These are phyloP conservation scores for Omphaloscelis lunosa DNA, from an alignment of 2,888 invertebrate genomes.

Conservation along the genomic window DNA sequence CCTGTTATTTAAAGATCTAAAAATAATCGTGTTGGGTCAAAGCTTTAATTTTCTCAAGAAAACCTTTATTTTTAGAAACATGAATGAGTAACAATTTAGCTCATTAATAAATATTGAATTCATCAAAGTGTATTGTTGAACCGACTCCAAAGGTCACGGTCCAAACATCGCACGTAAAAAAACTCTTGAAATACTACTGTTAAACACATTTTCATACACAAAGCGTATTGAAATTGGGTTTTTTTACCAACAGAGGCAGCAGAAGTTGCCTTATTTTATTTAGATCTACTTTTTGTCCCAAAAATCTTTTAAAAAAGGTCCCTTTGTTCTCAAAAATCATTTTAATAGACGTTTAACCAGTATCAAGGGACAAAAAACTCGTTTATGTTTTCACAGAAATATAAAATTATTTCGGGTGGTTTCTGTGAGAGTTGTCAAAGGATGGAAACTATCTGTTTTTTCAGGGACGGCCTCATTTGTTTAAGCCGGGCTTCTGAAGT, in stretches of 20 bases:
- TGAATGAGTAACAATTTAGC: not conserved
- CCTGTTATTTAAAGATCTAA: not conserved
- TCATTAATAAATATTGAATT: constrained; percentile 26
- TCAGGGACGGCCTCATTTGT: constrained; percentile 15
- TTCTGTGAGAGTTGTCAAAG: constrained; percentile 15
- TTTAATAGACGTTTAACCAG: constrained; percentile 38
- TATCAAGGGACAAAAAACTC: constrained; percentile 19
- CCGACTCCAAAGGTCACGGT: not conserved
- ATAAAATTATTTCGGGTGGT: constrained; percentile 19
- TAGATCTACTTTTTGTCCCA: constrained; percentile 6
- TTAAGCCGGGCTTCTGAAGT: constrained; percentile 25
- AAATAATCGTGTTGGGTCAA: not conserved
- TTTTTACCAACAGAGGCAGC: constrained; percentile 17
- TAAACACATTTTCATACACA: constrained; percentile 34
- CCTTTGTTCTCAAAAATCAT: constrained; percentile 48
- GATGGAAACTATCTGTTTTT: constrained; percentile 35
- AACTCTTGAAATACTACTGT: not conserved
- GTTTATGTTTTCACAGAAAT: constrained; percentile 27
- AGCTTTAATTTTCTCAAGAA: not conserved
- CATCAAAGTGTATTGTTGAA: constrained; percentile 10
- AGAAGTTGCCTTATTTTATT: constrained; percentile 32
- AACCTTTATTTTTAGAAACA: not conserved
- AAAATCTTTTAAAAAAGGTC: constrained; percentile 10
- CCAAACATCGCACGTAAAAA: not conserved
- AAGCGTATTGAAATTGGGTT: constrained; percentile 30